Conservation (phyloP, 2,888 invertebrate species). For the Phragmatobia fuliginosa region DNA sequence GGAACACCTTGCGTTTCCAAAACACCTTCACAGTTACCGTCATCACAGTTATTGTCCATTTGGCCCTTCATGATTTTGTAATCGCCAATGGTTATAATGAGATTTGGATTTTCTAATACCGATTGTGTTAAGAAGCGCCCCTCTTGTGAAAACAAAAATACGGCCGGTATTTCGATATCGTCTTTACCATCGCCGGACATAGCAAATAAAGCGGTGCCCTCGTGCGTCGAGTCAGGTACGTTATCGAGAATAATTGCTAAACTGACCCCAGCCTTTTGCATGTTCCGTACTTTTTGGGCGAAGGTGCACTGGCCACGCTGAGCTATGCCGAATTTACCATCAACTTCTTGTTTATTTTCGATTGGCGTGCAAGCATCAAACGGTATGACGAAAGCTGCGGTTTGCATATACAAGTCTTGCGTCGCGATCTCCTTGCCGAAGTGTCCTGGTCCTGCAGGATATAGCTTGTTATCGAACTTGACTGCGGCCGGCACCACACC, state of each 20-base stretch:
- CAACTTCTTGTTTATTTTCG: slow-evolving; percentile 85
- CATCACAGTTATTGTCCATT: slow-evolving; percentile 61
- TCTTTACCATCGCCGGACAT: slow-evolving; percentile 98
- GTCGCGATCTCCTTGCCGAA: slow-evolving; percentile 93
- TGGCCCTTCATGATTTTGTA: slow-evolving; percentile 71
- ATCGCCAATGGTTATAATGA: slow-evolving; percentile 86
- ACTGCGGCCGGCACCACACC: slow-evolving; percentile 75
- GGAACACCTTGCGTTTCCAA: slow-evolving; percentile 48
- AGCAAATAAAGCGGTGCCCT: slow-evolving; percentile 94
- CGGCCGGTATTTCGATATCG: slow-evolving; percentile 95
- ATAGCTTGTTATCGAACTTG: slow-evolving; percentile 59
- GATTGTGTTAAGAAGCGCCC: slow-evolving; percentile 89
- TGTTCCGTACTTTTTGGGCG: slow-evolving; percentile 95
- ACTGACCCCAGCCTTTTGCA: slow-evolving; percentile 93
- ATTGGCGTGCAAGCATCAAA: slow-evolving; percentile 88
- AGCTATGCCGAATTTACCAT: slow-evolving; percentile 93
- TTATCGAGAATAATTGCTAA: slow-evolving; percentile 96
- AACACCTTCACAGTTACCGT: slow-evolving; percentile 62
- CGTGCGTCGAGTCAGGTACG: slow-evolving; percentile 90
- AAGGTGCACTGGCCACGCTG: slow-evolving; percentile 98
- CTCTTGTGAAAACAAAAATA: slow-evolving; percentile 94
- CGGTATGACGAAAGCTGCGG: slow-evolving; percentile 89
- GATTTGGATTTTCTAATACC: slow-evolving; percentile 83
- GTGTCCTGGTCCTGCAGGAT: slow-evolving; percentile 95
- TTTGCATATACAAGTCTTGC: slow-evolving; percentile 88